Evolutionary conservation across 2,113 vertebrate genomes (phyloP).

Genomic region (Tonatia bakeri): DNA sequence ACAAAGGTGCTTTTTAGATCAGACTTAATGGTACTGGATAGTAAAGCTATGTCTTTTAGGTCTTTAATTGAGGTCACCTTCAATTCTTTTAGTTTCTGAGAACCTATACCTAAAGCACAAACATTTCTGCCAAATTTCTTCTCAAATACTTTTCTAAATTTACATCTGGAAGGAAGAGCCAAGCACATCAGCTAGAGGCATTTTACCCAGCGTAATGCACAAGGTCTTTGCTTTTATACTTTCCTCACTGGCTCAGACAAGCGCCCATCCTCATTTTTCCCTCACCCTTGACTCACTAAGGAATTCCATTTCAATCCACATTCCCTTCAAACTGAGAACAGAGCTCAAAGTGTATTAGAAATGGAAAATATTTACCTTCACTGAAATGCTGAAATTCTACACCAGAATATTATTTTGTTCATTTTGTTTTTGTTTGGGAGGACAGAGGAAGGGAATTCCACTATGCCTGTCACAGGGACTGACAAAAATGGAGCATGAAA

Average conservation of each 20-base stretch:
- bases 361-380: not conserved
- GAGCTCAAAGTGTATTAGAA: not conserved
- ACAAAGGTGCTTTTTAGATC: not conserved
- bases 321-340: not conserved
- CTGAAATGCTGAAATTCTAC: not conserved
- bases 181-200: not conserved
- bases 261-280: not conserved
- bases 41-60: not conserved
- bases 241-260: not conserved
- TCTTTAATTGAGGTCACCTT: not conserved
- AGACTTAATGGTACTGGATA: not conserved
- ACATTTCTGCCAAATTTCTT: not conserved
- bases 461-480: constrained; percentile 56
- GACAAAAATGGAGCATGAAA: constrained; percentile 66
- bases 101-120: not conserved
- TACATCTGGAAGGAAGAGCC: not conserved
- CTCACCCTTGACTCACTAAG: not conserved
- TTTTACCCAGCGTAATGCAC: not conserved
- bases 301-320: not conserved
- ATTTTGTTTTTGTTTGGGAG: constrained; percentile 54
- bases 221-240: not conserved
- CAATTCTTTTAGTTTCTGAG: not conserved
- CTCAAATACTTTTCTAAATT: not conserved
- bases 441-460: constrained; percentile 34
- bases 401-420: constrained; percentile 53